Evolutionary conservation across 2,888 invertebrate species (phyloP).

Genomic region (Polydrusus pterygomalis): DNA sequence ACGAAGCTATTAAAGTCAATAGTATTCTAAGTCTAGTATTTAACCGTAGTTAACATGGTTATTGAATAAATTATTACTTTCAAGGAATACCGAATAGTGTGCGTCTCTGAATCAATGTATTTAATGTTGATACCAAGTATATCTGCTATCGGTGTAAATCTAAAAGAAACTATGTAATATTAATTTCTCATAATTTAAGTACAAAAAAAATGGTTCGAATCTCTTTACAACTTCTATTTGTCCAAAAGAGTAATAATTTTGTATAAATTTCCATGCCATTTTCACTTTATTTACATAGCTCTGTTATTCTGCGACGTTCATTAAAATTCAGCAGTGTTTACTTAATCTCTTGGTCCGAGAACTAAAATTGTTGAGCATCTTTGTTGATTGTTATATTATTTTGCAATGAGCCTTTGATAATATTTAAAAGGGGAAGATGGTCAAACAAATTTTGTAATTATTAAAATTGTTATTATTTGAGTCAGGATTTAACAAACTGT

Average conservation of each 20-base stretch:
- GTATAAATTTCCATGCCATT: slow-evolving; percentile 66
- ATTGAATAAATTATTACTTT: no score
- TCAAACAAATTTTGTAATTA: background rate
- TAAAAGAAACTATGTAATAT: no score
- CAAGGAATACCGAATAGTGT: no score
- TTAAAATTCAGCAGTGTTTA: slow-evolving; percentile 65
- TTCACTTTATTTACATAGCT: slow-evolving; percentile 62
- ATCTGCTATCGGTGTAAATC: no score
- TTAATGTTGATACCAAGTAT: no score
- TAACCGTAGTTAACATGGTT: no score
- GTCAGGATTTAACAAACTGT: no score
- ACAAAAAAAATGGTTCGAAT: background rate
- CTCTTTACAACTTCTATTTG: slow-evolving; percentile 59
- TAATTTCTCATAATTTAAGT: no score
- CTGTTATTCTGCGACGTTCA: slow-evolving; percentile 62
- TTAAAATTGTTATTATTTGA: background rate
- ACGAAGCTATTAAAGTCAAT: no score
- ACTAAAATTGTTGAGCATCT: slow-evolving; percentile 55
- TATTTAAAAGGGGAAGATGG: background rate
- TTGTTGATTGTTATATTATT: slow-evolving; percentile 49
- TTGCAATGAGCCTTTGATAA: background rate
- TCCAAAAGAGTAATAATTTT: slow-evolving; percentile 66
- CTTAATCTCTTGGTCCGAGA: slow-evolving; percentile 56
- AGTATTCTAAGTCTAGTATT: no score
- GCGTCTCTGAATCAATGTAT: no score